Percentiles rank a stretch among this genome's conserved stretches.
Evolutionary conservation across 92 coral and sea anemone genomes (phyloP).

Genomic region (Siderastrea siderea): DNA sequence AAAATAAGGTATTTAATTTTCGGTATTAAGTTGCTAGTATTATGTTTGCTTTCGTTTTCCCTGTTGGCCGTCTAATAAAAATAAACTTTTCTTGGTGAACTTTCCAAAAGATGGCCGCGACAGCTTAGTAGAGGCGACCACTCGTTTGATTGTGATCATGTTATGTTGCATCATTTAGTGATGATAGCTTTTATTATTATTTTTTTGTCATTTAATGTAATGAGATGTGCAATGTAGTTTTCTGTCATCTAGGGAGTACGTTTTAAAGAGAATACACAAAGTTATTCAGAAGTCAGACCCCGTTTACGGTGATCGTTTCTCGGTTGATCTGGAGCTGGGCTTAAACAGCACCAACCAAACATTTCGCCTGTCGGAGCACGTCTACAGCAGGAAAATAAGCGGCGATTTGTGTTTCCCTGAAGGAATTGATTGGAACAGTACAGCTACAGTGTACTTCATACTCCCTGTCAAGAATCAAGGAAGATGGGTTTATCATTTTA

Average conservation of each 20-base stretch:
- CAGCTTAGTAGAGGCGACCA: too few relatives aligned
- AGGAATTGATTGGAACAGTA: constrained; percentile 46
- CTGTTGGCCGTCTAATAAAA: too few relatives aligned
- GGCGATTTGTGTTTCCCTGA: constrained; percentile 29
- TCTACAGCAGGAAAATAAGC: constrained; percentile 16
- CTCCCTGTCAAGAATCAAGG: constrained; percentile 71
- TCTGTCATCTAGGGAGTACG: neutral
- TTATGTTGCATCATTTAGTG: too few relatives aligned
- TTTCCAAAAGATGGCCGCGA: too few relatives aligned
- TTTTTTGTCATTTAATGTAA: too few relatives aligned
- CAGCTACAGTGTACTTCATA: constrained; percentile 61
- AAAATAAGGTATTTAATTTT: too few relatives aligned
- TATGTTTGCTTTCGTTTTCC: too few relatives aligned
- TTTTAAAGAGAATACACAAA: constrained; percentile 31
- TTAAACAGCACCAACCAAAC: neutral
- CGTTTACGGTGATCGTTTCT: constrained; percentile 32
- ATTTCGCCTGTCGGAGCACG: constrained; percentile 33
- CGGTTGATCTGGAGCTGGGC: constrained; percentile 31
- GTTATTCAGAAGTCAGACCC: constrained; percentile 31
- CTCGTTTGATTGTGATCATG: too few relatives aligned
- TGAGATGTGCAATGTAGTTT: too few relatives aligned
- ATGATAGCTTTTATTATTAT: too few relatives aligned
- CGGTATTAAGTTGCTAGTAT: too few relatives aligned
- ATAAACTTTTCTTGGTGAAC: too few relatives aligned
- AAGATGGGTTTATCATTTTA: constrained; percentile 66